phyloP scores from a whole-genome alignment of 2,113 vertebrate species.

The Xiphias gladius region DNA sequence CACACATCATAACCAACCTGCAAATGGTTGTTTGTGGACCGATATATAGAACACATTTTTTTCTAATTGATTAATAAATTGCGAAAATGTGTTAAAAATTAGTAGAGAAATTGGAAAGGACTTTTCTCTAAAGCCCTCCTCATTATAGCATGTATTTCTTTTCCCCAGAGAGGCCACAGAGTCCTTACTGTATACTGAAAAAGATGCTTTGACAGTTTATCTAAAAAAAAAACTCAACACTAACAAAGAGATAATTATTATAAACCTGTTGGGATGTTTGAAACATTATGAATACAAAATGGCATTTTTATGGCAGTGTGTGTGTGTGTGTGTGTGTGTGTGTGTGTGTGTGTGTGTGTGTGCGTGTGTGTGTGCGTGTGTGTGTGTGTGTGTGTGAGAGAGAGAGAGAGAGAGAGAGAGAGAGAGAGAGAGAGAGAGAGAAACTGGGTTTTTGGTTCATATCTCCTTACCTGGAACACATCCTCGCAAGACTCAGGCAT shows the following conservation, averaged over 20 bases:
- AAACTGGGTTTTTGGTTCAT: conserved; percentile 26
- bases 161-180: conserved; percentile 3
- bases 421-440: too few species aligned
- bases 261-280: background rate
- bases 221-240: background rate
- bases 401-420: background rate
- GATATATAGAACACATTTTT: background rate
- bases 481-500: conserved; percentile 3
- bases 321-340: background rate
- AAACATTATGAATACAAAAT: background rate
- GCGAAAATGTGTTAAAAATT: background rate
- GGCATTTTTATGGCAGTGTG: background rate
- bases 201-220: conserved; percentile 10
- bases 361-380: conserved; percentile 12
- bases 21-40: background rate
- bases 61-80: background rate
- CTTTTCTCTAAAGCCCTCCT: background rate
- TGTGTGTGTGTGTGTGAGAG: conserved; percentile 9
- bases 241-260: background rate
- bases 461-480: conserved; percentile 39
- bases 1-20: background rate
- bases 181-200: background rate
- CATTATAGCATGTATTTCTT: background rate
- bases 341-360: conserved; percentile 13
- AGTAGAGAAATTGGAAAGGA: background rate